Base-by-base conservation (phyloP, 1,140 invertebrate species). In the Apocrypta bakeri region DNA sequence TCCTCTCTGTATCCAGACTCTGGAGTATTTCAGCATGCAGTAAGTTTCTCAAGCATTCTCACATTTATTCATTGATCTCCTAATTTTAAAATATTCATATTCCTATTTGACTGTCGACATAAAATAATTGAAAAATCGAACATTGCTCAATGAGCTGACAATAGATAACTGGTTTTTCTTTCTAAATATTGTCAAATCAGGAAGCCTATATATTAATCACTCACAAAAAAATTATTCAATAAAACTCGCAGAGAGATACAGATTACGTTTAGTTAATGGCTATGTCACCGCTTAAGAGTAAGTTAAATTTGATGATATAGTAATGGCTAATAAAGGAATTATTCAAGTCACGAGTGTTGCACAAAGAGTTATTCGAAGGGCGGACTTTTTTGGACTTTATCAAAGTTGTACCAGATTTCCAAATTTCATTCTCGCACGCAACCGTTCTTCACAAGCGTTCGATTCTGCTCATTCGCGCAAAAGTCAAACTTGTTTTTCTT, bases 1-100 rank as follows among this genome's bases (percentile, higher is more conserved):
- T 89, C 90, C 90, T 91, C 90, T 92, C 90, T 91, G 90, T 89
- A 89, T 91, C 90, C 90, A 90, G 87, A 90, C 86, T 83, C 56
- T 83, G 82, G 48, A 88, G 84, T 86, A 87, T 87, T n/a, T 87
- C 11, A 69, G 42, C 88, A 90, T 91, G 90, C 90, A 90, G 88
- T 79, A 89, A 85, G 87, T 83, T 76, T 87, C 86, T 42, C 77
- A 78, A 68, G 12, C 24, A 64, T 48, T 64, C 69, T 56, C 80
- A 69, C 48, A 75, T 37, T 71, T 69, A 84, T 69, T 80, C 64
- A 61, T 80, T 80, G 68, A 79, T 24, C 72, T 77, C 68, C 37
- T 64, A 66, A 66, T 42, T 73, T 78, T 78, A 56, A 2, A 61
- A 61, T 31, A 56, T 71, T 11, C 73, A 74, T 12, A 48, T 69